Conservation (phyloP, 23 tunicate genomes). For the Halocynthia roretzi region DNA sequence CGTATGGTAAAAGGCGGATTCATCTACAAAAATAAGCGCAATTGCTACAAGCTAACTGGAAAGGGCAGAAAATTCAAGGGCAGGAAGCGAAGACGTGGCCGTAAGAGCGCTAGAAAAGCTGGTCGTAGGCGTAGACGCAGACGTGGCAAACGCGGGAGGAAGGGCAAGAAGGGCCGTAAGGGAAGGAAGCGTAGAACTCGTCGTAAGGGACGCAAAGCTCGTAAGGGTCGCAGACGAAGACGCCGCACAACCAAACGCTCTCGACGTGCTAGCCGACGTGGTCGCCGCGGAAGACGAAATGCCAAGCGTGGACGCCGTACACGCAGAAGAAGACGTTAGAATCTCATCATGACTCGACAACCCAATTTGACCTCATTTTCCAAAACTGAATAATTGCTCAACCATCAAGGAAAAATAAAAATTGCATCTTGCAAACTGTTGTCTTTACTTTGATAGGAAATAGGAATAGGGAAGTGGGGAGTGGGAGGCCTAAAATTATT, state of each 20-base stretch:
- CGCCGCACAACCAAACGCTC: constrained; percentile 17
- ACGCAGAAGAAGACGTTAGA: constrained; percentile 18
- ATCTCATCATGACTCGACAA: no score
- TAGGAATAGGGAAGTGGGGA: no score
- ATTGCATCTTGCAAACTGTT: no score
- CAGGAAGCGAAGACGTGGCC: constrained; percentile 38
- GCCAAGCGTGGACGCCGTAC: constrained; percentile 13
- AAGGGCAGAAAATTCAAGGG: constrained; percentile 53
- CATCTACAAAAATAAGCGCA: constrained; percentile 38
- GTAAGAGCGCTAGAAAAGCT: not conserved
- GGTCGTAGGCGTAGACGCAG: constrained; percentile 28
- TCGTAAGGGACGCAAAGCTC: constrained; percentile 16
- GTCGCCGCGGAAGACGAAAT: constrained; percentile 16
- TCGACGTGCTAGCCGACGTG: constrained; percentile 19
- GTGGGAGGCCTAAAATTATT: no score
- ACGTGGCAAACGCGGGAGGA: constrained; percentile 11
- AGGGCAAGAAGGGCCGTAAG: constrained; percentile 36
- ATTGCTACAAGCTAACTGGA: constrained; percentile 46
- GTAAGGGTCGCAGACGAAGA: constrained; percentile 22
- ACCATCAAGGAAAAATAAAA: no score
- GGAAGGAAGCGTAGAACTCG: constrained; percentile 25
- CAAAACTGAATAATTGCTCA: no score
- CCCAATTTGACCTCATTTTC: no score
- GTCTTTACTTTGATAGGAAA: no score
- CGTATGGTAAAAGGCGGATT: constrained; percentile 54